A percentile compares a stretch with the other conserved stretches of the same genome.
phyloP scores from a whole-genome alignment of 2,888 invertebrate genomes.

The Machimus rusticus region DNA sequence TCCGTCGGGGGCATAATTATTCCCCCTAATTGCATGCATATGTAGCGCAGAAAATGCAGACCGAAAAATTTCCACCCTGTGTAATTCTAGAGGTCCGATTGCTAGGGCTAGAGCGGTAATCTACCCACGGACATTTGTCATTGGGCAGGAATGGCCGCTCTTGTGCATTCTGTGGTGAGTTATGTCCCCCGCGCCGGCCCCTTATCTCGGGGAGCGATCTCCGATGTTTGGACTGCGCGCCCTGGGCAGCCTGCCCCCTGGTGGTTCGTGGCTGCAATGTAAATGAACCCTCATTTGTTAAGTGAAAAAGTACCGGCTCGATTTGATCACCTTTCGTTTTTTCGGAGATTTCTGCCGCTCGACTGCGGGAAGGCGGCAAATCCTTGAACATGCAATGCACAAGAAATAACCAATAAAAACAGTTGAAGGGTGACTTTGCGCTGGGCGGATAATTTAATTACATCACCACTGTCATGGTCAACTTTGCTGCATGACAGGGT shows the following conservation, averaged over 20 bases:
- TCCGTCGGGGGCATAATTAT: neutral
- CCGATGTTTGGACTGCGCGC: slow-evolving; percentile 4
- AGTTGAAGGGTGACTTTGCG: slow-evolving; percentile 57
- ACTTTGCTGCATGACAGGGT: neutral
- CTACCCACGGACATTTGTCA: slow-evolving; percentile 32
- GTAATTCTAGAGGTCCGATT: slow-evolving; percentile 16
- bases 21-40: neutral
- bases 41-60: neutral
- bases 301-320: neutral
- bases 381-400: slow-evolving; percentile 1
- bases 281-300: slow-evolving; percentile 15
- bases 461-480: neutral
- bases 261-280: neutral
- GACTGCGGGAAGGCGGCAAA: neutral
- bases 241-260: neutral
- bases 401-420: slow-evolving; percentile 55
- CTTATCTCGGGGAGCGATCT: neutral
- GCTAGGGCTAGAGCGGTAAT: slow-evolving; percentile 23
- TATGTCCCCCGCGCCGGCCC: neutral
- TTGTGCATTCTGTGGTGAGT: slow-evolving; percentile 23
- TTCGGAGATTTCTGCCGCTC: neutral
- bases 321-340: neutral
- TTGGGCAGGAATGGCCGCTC: slow-evolving; percentile 36
- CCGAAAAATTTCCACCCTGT: neutral
- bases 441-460: slow-evolving; percentile 38